phyloP scores from a whole-genome alignment of 2,797 vertebrate genomes.

The Antrozous pallidus region DNA sequence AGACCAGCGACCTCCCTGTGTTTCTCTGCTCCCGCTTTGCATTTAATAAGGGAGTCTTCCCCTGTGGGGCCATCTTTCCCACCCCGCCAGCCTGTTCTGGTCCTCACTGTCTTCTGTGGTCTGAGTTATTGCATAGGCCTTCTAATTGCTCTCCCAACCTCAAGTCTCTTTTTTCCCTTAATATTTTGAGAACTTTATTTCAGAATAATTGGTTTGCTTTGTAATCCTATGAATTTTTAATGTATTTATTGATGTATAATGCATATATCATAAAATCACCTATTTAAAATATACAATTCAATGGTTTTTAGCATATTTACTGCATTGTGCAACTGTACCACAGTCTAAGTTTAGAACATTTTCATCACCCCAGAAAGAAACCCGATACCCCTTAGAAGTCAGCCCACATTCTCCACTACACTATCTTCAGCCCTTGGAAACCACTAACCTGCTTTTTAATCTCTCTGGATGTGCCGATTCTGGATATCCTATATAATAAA shows the following conservation, averaged over 20 bases:
- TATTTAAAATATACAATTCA: neutral
- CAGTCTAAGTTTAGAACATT: neutral
- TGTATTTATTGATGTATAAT: constrained; percentile 3
- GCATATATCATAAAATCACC: neutral
- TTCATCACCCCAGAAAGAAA: neutral
- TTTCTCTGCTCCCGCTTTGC: neutral
- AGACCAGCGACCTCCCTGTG: neutral
- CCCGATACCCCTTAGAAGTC: neutral
- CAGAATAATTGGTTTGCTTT: neutral
- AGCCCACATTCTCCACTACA: neutral
- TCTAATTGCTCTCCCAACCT: neutral
- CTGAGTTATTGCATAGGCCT: neutral
- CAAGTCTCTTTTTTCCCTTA: neutral
- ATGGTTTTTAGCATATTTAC: neutral
- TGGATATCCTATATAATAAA: neutral
- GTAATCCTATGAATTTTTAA: neutral
- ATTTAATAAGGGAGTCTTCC: neutral
- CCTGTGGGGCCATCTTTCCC: neutral
- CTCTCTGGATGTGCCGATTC: neutral
- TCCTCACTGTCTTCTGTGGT: neutral
- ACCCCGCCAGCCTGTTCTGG: neutral
- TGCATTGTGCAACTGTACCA: neutral
- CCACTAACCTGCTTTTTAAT: neutral
- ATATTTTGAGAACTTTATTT: constrained; percentile 18
- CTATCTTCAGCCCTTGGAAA: neutral